A percentile compares a stretch with the other conserved stretches of the same genome.
These are phyloP conservation scores for Agapostemon virescens DNA, from an alignment of 2,888 invertebrate genomes.

Conservation along the genomic window DNA sequence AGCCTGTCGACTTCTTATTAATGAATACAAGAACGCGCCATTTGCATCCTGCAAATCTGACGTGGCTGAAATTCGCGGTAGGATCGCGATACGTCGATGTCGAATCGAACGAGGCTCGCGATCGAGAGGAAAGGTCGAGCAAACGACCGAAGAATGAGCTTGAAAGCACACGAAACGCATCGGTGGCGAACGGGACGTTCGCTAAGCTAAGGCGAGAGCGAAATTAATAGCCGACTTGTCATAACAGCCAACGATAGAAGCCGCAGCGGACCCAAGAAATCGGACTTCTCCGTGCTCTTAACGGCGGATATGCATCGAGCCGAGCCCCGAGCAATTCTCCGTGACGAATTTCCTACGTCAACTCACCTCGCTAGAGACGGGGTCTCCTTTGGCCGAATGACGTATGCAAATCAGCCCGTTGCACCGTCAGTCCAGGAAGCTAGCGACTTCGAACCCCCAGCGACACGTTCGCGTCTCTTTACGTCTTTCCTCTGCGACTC, in stretches of 20 bases:
- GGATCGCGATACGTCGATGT: neutral
- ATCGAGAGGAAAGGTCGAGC: neutral
- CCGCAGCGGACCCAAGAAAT: conserved; percentile 50
- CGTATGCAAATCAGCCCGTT: conserved; percentile 66
- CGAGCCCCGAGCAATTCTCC: conserved; percentile 65
- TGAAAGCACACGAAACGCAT: conserved; percentile 34
- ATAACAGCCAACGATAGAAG: conserved; percentile 66
- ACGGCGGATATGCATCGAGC: conserved; percentile 51
- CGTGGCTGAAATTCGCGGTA: neutral
- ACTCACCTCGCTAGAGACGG: conserved; percentile 52
- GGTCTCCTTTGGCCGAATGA: conserved; percentile 60
- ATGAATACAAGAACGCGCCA: too few relatives aligned
- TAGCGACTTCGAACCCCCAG: conserved; percentile 28
- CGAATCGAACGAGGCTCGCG: neutral
- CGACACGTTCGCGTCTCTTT: conserved; percentile 5
- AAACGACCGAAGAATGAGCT: neutral
- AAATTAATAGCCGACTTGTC: conserved; percentile 68
- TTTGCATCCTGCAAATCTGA: too few relatives aligned
- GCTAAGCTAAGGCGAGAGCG: conserved; percentile 57
- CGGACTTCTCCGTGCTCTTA: conserved; percentile 55
- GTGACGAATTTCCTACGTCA: conserved; percentile 70
- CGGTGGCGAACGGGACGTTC: conserved; percentile 32
- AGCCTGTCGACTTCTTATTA: too few relatives aligned
- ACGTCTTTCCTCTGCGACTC: neutral
- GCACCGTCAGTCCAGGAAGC: conserved; percentile 49